Conservation (phyloP, 2,888 invertebrate species). For the Protonemura montana region DNA sequence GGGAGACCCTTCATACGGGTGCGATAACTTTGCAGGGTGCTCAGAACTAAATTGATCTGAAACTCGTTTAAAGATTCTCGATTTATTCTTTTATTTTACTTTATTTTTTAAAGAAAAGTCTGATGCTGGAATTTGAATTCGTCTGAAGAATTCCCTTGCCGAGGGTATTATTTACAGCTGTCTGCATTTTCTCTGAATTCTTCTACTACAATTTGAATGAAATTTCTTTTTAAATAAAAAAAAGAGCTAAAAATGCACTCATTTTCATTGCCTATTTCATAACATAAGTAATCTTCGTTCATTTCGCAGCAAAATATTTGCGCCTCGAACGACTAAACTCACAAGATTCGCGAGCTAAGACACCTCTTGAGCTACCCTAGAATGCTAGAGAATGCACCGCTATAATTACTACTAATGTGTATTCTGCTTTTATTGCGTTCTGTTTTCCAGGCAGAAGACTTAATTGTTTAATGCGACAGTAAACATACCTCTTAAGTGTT, state of each 20-base stretch:
- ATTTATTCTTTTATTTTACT: slow-evolving; percentile 5
- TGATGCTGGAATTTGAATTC: not conserved
- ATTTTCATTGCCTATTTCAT: not conserved
- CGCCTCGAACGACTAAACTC: not conserved
- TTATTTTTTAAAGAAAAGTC: not conserved
- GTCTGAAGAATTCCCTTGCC: not conserved
- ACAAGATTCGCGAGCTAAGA: not conserved
- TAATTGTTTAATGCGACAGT: slow-evolving; percentile 21
- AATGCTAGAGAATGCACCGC: not conserved
- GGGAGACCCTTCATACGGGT: not conserved
- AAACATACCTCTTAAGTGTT: slow-evolving; percentile 25
- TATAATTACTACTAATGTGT: not conserved
- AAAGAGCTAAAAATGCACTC: not conserved
- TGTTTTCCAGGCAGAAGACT: not conserved
- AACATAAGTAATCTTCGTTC: not conserved
- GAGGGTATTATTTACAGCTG: not conserved
- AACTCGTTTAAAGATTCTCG: not conserved
- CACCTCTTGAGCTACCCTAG: not conserved
- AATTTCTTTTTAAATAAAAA: not conserved
- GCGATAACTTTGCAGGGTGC: slow-evolving; percentile 7
- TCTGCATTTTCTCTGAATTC: not conserved
- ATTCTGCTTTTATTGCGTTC: slow-evolving; percentile 9
- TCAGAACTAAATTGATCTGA: not conserved
- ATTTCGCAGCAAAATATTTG: not conserved
- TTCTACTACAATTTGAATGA: not conserved